These are phyloP conservation scores for Hydrozoanthus gracilis DNA, from an alignment of 92 coral and sea anemone genomes.

Conservation along the genomic window DNA sequence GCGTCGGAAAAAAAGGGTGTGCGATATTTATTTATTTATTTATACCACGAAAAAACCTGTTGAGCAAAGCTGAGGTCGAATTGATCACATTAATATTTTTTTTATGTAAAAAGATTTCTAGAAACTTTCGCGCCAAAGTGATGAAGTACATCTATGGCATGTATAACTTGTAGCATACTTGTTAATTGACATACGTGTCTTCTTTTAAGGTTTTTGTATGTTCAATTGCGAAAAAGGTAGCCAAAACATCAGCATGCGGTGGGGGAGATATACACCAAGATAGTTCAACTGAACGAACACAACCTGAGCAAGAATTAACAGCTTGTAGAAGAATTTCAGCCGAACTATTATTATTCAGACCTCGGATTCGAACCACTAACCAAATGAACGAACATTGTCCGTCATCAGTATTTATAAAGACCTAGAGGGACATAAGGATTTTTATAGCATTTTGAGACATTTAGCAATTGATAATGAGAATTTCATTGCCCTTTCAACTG, in stretches of 20 bases:
- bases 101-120: too few relatives aligned
- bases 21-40: too few relatives aligned
- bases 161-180: background rate
- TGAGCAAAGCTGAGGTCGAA: too few relatives aligned
- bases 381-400: background rate
- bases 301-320: background rate
- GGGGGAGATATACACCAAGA: background rate
- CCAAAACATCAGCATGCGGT: background rate
- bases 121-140: too few relatives aligned
- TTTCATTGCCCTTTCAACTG: background rate
- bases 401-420: background rate
- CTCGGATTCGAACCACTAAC: background rate
- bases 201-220: constrained; percentile 22
- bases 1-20: too few relatives aligned
- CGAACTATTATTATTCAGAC: too few relatives aligned
- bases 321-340: too few relatives aligned
- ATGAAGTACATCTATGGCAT: background rate
- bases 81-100: background rate
- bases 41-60: too few relatives aligned
- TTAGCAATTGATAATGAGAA: background rate
- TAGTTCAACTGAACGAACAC: background rate
- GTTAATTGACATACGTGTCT: background rate
- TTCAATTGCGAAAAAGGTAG: too few relatives aligned
- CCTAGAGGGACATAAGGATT: background rate
- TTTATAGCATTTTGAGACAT: background rate